These are phyloP conservation scores for Rutilus rutilus DNA, from an alignment of 2,113 vertebrate genomes.

Conservation along the genomic window DNA sequence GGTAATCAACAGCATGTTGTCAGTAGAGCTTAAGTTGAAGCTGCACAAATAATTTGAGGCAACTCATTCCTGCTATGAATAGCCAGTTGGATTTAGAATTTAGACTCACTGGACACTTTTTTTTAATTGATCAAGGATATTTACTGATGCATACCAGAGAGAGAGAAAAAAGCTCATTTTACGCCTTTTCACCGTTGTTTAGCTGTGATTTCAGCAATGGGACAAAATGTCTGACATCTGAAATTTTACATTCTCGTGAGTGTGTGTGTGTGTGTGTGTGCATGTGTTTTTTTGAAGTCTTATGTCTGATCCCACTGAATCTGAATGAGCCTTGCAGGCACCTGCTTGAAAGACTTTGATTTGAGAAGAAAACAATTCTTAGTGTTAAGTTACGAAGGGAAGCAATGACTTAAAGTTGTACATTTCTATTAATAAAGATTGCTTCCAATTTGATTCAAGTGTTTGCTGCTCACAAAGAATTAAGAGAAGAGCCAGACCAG, in stretches of 20 bases:
- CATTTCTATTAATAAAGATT: neutral
- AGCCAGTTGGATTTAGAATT: neutral
- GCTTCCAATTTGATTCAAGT: neutral
- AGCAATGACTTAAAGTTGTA: constrained; percentile 3
- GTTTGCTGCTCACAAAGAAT: neutral
- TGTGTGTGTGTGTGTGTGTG: too few relatives aligned
- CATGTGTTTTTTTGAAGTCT: neutral
- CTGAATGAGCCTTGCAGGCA: neutral
- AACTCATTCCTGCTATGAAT: neutral
- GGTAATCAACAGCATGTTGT: neutral
- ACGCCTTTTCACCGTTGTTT: neutral
- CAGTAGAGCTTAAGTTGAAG: neutral
- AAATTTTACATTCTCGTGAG: neutral
- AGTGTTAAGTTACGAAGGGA: neutral
- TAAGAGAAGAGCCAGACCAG: neutral
- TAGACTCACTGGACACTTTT: neutral
- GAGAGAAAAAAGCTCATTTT: neutral
- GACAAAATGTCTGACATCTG: neutral
- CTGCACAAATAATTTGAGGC: neutral
- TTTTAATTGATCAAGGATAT: neutral
- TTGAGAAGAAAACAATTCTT: neutral
- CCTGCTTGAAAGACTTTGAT: neutral
- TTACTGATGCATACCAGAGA: neutral
- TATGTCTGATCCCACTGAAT: constrained; percentile 16
- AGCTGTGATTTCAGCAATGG: neutral